Conservation (phyloP, 2,113 vertebrate species). For the Petrocephalus zakoni region DNA sequence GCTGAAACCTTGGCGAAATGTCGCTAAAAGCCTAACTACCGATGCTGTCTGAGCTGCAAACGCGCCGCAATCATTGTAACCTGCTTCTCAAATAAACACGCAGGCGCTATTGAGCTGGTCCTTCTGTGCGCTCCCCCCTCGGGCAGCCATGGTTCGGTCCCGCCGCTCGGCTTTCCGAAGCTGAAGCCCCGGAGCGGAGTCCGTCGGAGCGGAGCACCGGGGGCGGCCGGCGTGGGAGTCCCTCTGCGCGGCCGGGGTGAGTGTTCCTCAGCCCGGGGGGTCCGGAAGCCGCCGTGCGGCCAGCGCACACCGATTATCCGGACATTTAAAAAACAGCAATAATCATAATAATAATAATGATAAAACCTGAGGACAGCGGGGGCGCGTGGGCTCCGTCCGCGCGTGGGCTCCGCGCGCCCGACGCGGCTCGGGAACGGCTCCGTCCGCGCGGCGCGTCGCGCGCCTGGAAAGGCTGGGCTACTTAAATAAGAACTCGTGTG, state of each 20-base stretch:
- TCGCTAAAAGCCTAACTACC: not conserved
- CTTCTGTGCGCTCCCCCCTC: not conserved
- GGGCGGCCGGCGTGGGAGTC: not conserved
- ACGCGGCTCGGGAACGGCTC: not conserved
- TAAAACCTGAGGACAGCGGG: too few species aligned
- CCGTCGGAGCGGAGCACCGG: not conserved
- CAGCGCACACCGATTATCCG: not conserved
- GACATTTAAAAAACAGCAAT: not conserved
- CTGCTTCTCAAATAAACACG: not conserved
- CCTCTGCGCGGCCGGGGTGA: not conserved
- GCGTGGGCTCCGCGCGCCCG: not conserved
- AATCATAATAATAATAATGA: too few species aligned
- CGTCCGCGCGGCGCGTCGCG: not conserved
- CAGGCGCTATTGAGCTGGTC: not conserved
- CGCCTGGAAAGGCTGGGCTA: not conserved
- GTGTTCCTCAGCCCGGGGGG: not conserved
- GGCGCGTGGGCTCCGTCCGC: not conserved
- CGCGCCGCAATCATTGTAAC: not conserved
- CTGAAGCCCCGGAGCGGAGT: not conserved
- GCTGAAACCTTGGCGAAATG: not conserved
- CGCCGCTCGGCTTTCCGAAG: not conserved
- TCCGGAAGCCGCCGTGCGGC: not conserved
- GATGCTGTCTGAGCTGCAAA: not conserved
- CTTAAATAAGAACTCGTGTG: not conserved
- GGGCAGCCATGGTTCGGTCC: not conserved